Evolutionary conservation across 2,113 vertebrate species (phyloP), one percentile per base, ranked within the genome.

Genomic region (Arenaria interpres): DNA sequence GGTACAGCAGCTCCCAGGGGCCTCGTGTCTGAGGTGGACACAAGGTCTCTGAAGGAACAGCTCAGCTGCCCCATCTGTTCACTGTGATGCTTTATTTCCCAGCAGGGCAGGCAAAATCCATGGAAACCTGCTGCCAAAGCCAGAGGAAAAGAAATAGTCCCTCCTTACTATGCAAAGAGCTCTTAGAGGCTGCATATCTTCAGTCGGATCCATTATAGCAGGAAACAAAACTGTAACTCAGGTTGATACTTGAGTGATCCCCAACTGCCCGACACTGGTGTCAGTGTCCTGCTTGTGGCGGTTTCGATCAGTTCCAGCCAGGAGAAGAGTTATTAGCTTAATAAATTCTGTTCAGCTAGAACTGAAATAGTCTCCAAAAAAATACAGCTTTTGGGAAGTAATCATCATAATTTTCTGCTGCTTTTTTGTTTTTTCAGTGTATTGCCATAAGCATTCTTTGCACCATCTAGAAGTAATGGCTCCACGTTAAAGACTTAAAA

Each of bases 311-410:
- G 16, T 56, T 88, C 35, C 50, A 80, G 35, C 7, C 41, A 73
- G 39, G 12, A 75, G 43, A 74, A 64, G 3, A 87, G 20, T 89
- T 91, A 91, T 3, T 79, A 73, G 32, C 53, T 91, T 90, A 69
- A 63, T 91, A 90, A 89, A 72, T 81, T 74, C 43, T 81, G 7
- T 77, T 93, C 46, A 78, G 39, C 56, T 66, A 67, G 46, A 66
- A 93, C 46, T 53, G 64, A 82, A 17, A 63, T 77, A 54, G 50
- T 71, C 75, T 86, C 3, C 3, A 45, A 48, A 48, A 48, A 90
- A 79, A 8, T 6, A 41, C 10, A 80, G 14, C 20, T 77, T 60
- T 93, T 76, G 62, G 13, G 22, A 45, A 77, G 45, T 71, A 80
- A 57, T 53, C 10, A 37, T 59, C 21, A 8, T 77, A 32, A 45